These are phyloP conservation scores for Sebastes itinus DNA, from an alignment of 2,797 vertebrate species.

Conservation along the genomic window DNA sequence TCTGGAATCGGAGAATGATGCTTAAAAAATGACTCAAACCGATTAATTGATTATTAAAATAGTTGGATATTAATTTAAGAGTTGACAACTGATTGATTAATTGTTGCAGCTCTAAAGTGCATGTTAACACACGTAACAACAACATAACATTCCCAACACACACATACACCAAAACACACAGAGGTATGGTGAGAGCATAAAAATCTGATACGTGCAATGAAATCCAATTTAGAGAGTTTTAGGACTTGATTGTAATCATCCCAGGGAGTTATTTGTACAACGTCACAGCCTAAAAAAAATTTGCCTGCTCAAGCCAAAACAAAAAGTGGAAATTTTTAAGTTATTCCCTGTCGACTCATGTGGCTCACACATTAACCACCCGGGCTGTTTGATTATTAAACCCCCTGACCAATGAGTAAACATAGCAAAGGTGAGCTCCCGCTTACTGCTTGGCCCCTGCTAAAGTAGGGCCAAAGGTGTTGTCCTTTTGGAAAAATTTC, in stretches of 20 bases:
- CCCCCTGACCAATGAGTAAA: not conserved
- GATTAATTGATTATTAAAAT: rapidly evolving
- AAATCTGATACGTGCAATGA: not conserved
- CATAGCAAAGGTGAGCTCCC: rapidly evolving
- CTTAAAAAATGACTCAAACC: no score
- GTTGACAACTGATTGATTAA: no score
- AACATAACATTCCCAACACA: not conserved
- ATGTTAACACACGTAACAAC: not conserved
- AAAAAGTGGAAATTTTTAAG: not conserved
- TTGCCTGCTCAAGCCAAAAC: not conserved
- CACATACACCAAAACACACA: not conserved
- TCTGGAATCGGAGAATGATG: no score
- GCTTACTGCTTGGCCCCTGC: no score
- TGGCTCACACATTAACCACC: constrained; percentile 24
- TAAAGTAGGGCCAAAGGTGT: no score
- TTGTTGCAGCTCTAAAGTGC: not conserved
- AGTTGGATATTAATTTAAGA: no score
- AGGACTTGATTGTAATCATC: not conserved
- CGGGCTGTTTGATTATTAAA: not conserved
- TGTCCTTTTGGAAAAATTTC: no score
- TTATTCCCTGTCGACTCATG: not conserved
- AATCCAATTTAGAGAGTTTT: not conserved
- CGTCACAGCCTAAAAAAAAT: not conserved
- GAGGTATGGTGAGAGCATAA: not conserved
- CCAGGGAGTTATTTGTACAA: not conserved